A percentile compares a stretch with the other conserved stretches of the same genome.
These are phyloP conservation scores for Mirza zaza DNA, from an alignment of 2,113 vertebrate genomes.

Conservation along the genomic window DNA sequence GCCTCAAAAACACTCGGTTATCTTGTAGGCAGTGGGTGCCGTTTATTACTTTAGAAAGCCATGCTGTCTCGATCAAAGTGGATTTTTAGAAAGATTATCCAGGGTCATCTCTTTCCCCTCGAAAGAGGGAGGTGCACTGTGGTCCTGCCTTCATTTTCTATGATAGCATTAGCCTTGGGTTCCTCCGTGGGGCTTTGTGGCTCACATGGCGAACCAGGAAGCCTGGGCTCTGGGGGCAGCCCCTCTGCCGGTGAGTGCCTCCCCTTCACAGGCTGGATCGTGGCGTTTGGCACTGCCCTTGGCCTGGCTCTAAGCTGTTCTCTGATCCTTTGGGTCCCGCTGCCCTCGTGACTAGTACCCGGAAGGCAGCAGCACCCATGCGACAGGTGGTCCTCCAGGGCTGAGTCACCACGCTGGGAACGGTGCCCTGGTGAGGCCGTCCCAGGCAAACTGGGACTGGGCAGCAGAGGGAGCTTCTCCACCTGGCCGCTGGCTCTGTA, in stretches of 20 bases:
- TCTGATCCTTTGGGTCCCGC: conserved; percentile 12
- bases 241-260: fast-evolving
- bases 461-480: background rate
- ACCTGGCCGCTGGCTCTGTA: background rate
- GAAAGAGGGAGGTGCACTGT: background rate
- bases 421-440: background rate
- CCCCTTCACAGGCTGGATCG: background rate
- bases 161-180: fast-evolving
- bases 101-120: background rate
- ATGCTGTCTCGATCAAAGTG: no score
- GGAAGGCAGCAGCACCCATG: conserved; percentile 6
- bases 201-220: fast-evolving
- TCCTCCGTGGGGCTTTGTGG: background rate
- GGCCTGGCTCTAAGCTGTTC: conserved; percentile 9
- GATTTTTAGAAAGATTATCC: background rate
- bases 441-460: background rate
- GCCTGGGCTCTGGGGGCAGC: background rate
- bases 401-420: conserved; percentile 60
- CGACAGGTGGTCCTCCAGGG: conserved; percentile 62
- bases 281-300: background rate
- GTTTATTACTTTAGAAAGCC: background rate
- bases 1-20: fast-evolving
- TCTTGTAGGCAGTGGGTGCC: background rate
- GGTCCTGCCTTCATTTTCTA: background rate
- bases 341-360: conserved; percentile 60